These are phyloP conservation scores for Achlya flavicornis DNA, from an alignment of 2,888 invertebrate genomes.

Conservation along the genomic window DNA sequence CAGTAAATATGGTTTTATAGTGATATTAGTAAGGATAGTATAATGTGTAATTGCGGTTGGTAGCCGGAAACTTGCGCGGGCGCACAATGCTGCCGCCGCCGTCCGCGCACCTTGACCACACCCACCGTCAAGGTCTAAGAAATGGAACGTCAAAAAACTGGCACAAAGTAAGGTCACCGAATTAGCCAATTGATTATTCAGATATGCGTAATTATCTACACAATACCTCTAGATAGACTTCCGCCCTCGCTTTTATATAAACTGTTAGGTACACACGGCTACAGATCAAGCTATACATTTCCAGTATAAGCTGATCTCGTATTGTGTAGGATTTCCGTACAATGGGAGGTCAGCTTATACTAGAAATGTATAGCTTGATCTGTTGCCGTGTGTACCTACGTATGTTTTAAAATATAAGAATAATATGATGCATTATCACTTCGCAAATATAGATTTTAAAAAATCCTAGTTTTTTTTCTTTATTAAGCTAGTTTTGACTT, in stretches of 20 bases:
- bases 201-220: constrained; percentile 21
- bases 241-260: background rate
- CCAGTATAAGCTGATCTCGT: no score
- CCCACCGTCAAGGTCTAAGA: constrained; percentile 73
- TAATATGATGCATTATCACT: background rate
- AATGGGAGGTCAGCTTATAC: no score
- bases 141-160: constrained; percentile 61
- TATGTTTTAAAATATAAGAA: background rate
- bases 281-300: no score
- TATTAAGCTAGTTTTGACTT: no score
- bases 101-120: constrained; percentile 48
- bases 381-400: no score
- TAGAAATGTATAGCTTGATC: no score
- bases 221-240: constrained; percentile 3
- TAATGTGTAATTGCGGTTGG: constrained; percentile 47
- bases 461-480: no score
- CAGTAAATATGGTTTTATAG: no score
- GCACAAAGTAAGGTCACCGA: constrained; percentile 41
- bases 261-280: background rate
- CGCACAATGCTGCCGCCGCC: constrained; percentile 45
- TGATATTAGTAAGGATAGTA: background rate
- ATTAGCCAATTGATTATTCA: constrained; percentile 35
- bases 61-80: constrained; percentile 62
- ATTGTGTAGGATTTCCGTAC: no score
- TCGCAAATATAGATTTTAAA: no score